phyloP scores from a whole-genome alignment of 2,113 vertebrate species.

The Nerophis ophidion region DNA sequence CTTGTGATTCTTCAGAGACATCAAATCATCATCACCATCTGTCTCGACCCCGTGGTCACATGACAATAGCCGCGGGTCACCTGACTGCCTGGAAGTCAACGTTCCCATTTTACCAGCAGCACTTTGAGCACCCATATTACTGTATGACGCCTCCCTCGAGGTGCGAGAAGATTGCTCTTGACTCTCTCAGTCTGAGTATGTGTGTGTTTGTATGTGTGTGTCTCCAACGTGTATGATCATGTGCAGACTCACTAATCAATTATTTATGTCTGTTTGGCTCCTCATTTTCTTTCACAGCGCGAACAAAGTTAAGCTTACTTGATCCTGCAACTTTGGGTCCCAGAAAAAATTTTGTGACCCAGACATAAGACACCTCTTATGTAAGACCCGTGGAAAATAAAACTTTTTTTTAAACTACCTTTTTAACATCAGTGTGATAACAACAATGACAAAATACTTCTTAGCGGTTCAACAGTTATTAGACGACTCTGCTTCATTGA shows the following conservation, averaged over 20 bases:
- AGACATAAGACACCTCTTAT: not conserved
- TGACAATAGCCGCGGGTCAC: conserved; percentile 45
- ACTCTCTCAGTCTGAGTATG: conserved; percentile 17
- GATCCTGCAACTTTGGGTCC: not conserved
- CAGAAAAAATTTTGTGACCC: not conserved
- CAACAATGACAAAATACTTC: too few relatives aligned
- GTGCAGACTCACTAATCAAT: conserved; percentile 31
- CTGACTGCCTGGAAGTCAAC: conserved; percentile 53
- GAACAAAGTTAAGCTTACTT: not conserved
- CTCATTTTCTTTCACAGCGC: conserved; percentile 17
- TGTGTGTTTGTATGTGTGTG: conserved; percentile 6
- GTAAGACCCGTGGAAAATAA: too few relatives aligned
- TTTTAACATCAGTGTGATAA: too few relatives aligned
- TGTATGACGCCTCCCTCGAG: conserved; percentile 37
- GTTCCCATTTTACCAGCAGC: conserved; percentile 57
- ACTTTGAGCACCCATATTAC: conserved; percentile 55
- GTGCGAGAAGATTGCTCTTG: conserved; percentile 35
- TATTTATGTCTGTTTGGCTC: conserved; percentile 36
- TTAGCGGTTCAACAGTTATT: too few relatives aligned
- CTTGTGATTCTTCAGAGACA: conserved; percentile 5
- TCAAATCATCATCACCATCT: conserved; percentile 2
- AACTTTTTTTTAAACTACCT: too few relatives aligned
- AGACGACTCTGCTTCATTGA: too few relatives aligned
- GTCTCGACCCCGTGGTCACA: conserved; percentile 32
- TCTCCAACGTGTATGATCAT: conserved; percentile 3